These are phyloP conservation scores for Ardeotis arabs DNA, from an alignment of 2,113 vertebrate genomes.

Conservation along the genomic window DNA sequence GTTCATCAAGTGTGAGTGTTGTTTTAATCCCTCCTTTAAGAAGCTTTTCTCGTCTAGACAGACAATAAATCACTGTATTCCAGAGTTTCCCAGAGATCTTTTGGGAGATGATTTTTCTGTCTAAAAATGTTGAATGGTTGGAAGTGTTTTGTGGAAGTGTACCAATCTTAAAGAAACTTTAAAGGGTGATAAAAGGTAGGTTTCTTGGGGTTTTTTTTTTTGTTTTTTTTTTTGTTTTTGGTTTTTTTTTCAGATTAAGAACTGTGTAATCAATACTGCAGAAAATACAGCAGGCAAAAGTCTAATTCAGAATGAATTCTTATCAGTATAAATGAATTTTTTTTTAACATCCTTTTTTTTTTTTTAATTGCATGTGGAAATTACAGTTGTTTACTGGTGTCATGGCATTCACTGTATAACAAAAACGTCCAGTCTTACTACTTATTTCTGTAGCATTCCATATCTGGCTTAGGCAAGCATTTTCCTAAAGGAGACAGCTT, in stretches of 20 bases:
- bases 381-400: neutral
- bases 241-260: neutral
- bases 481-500: neutral
- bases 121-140: neutral
- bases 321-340: neutral
- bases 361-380: neutral
- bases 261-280: neutral
- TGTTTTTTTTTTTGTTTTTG: neutral
- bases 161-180: neutral
- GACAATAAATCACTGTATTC: neutral
- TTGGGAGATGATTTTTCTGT: neutral
- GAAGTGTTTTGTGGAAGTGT: neutral
- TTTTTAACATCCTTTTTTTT: neutral
- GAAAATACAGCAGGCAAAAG: neutral
- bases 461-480: neutral
- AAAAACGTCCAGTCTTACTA: neutral
- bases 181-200: neutral
- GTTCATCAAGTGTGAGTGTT: neutral
- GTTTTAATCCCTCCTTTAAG: neutral
- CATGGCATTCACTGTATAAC: neutral
- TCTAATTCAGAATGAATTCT: neutral
- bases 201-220: no score
- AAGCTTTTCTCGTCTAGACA: neutral
- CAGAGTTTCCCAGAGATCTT: neutral
- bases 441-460: neutral